Base-by-base conservation (phyloP, 2,888 invertebrate genomes). In the Strigamia maritima region DNA sequence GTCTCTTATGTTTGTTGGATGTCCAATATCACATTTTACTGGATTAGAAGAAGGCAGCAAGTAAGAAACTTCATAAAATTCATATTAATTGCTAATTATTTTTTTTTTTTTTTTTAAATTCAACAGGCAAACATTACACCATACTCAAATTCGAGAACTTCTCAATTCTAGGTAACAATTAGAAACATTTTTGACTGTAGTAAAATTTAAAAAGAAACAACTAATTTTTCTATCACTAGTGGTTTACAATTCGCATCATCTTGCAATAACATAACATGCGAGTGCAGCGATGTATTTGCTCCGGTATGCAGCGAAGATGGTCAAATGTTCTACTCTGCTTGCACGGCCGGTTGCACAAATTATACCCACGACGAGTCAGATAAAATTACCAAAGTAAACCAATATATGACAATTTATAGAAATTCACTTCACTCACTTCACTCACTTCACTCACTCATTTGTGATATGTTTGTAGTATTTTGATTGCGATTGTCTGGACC, bases 241-340 rank as follows among this genome's bases (percentile, higher is more conserved):
- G 80, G 80, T 16, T 80, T 79, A 79, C 81, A 81, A 78, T 81
- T 81, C 40, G 77, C 28, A 26, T 54, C 35, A 38, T 78, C 88
- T 26, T 94, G 94, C 86, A 91, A n/a, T n/a, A n/a, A 91, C 82
- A 84, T 87, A 44, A 88, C 88, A 76, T 95, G 95, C 84, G 89
- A 89, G 83, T 95, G 95, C 85, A 91, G 91, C 85, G 89, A 89
- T 81, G 91, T 92, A 82, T 95, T 94, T 86, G 91, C 91, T 81
- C 95, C 95, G 1, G 91, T 95, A 78, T 96, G 96, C 84, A 94
- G 94, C 76, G 89, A 90, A 84, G 93, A 94, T 84, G 91, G 92
- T 10, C 90, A 88, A 84, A 95, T 94, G 4, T 95, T 95, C 85
- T 90, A 94, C 83, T 94, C 95, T 24, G 92, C 95, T 76, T 96